Evolutionary conservation across 2,888 invertebrate genomes (phyloP), one percentile per base, ranked within the genome.

Genomic region (Beris chalybata): DNA sequence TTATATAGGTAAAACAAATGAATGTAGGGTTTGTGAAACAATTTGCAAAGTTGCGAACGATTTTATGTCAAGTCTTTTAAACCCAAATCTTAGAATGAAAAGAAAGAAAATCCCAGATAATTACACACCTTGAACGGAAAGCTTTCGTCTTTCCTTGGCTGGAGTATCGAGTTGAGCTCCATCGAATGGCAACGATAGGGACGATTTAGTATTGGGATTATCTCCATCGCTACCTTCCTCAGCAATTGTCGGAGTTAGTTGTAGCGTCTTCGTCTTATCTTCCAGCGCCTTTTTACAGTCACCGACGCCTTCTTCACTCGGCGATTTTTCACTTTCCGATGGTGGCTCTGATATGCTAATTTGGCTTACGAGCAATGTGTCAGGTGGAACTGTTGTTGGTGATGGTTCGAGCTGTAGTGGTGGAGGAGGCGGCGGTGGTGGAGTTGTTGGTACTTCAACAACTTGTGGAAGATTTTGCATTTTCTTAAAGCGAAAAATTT

Each of bases 111-210:
- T 53, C 63, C 63, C 7, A 7, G 43, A 57, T 44, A 57, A 54
- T 44, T 43, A 57, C 13, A 74, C 68, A 79, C 81, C 81, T 72
- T 81, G 81, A 38, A 81, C 81, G 13, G 81, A 81, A 67, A 81
- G 71, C 70, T 79, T 81, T 47, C 80, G 73, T 13, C 77, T 74
- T 22, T 74, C 75, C 64, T 77, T 76, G 38, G 79, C 77, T 5
- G 78, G 74, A 30, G 74, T 73, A 47, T 80, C 80, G 64, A 72
- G 67, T 4, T 48, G 64, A 32, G 75, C 70, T 70, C 74, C 75
- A 48, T 75, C 75, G 50, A 72, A 69, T 32, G 74, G 77, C 67
- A 77, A 69, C 31, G 75, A 76, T 58, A 78, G 71, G 4, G 78
- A 77, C 2, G 79, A 76, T 68, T 78, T 79, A 30, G 73, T 69